A percentile compares a stretch with the other conserved stretches of the same genome.
Conservation (phyloP, 1,140 invertebrate species). For the Diprion similis region DNA sequence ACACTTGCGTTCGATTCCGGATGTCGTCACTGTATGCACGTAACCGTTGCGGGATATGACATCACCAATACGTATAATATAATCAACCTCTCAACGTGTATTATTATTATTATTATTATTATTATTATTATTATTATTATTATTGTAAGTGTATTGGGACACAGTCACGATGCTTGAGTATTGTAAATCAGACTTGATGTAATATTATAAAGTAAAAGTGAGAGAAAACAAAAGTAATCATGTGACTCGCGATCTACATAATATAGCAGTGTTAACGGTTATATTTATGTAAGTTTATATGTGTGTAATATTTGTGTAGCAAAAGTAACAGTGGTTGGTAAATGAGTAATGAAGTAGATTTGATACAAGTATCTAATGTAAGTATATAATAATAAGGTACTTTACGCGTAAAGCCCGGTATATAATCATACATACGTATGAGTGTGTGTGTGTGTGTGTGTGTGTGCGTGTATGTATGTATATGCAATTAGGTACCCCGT, state of each 20-base stretch:
- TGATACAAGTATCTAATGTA: conserved; percentile 38
- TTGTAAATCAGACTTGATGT: conserved; percentile 36
- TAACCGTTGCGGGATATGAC: too few relatives aligned
- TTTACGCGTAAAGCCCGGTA: conserved; percentile 54
- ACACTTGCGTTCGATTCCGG: too few relatives aligned
- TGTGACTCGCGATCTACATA: too few relatives aligned
- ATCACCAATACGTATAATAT: too few relatives aligned
- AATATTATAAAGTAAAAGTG: conserved; percentile 11
- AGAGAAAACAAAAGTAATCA: background rate
- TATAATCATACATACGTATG: conserved; percentile 42
- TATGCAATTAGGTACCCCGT: conserved; percentile 48
- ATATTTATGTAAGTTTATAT: background rate
- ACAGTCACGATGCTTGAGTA: conserved; percentile 29
- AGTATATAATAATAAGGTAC: conserved; percentile 44
- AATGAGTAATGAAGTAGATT: conserved; percentile 16
- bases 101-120: conserved; percentile 47
- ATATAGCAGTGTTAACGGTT: too few relatives aligned
- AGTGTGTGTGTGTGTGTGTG: conserved; percentile 37
- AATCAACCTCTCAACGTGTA: conserved; percentile 33
- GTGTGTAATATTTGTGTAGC: background rate
- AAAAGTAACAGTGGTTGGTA: background rate
- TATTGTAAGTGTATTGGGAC: background rate
- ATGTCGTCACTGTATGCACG: too few relatives aligned
- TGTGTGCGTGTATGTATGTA: background rate
- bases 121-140: conserved; percentile 9